Evolutionary conservation across 2,888 invertebrate species (phyloP), one percentile per base, ranked within the genome.

Genomic region (Beris chalybata): DNA sequence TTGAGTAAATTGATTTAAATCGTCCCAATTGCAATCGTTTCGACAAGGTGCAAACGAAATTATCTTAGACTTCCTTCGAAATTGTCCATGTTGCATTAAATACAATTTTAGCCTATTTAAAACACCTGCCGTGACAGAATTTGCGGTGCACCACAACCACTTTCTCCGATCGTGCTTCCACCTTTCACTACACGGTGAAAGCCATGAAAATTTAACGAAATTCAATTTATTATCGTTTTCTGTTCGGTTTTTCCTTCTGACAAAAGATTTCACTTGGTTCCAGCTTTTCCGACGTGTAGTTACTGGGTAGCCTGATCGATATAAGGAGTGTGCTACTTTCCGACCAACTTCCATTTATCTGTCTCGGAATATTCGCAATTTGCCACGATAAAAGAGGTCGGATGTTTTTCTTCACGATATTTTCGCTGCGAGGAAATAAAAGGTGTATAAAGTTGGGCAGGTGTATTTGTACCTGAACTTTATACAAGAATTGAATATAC

Each of bases 161-260:
- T 38, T 9, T 9, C 9, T 38, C 7, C 3, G 38, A 38, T 38
- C 38, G 9, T 7, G 38, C 38, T 38, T 3, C 1, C 9, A 38
- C 38, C 38, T 38, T 38, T 7, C 38, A 4, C 50, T 5, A 1
- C 15, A 1, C 4, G 50, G 50, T 13, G 50, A 50, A 48, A 48
- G 3, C 52, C 61, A 61, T 61, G 61, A 52, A 61, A 61, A 61
- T 52, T 61, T 50, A 15, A 50, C 52, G 38, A 61, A 61, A 56
- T 61, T 52, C 52, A 61, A 61, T 61, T 61, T 61, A 43, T 61
- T 61, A 61, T 38, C 50, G 52, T 50, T 61, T 61, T 52, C 61
- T 12, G 43, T 61, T 11, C 52, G 7, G 38, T 38, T 38, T 38
- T 38, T 38, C 38, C 9, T 5, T 38, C 38, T 22, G 61, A 38